Evolutionary conservation across 1,140 invertebrate genomes (phyloP).

Genomic region (Maconellicoccus hirsutus): DNA sequence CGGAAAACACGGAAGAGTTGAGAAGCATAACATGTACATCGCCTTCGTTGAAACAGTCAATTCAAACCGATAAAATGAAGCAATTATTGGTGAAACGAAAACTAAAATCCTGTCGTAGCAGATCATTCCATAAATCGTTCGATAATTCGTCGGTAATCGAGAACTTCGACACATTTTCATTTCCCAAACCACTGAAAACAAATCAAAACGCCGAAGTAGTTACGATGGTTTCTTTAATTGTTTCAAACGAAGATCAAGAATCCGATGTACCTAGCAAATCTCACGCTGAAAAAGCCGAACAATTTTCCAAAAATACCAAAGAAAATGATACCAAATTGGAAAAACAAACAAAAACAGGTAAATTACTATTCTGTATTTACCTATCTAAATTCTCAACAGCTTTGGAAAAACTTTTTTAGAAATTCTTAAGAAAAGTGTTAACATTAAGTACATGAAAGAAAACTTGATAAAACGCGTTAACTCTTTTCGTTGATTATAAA

Average conservation of each 20-base stretch:
- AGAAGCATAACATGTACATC: neutral
- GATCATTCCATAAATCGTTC: conserved; percentile 26
- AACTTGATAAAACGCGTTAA: neutral
- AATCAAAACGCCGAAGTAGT: conserved; percentile 27
- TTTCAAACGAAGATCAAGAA: conserved; percentile 25
- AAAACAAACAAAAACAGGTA: neutral
- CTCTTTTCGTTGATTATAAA: neutral
- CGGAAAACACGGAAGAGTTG: neutral
- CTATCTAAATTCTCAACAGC: no score
- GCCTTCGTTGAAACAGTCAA: neutral
- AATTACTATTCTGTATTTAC: no score
- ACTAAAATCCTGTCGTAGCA: conserved; percentile 23
- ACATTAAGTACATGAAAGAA: no score
- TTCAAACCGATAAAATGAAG: neutral
- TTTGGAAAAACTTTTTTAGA: neutral
- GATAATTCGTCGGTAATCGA: conserved; percentile 16
- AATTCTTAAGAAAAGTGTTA: neutral
- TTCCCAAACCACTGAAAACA: conserved; percentile 1
- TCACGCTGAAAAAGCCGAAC: neutral
- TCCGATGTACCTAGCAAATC: neutral
- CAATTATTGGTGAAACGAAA: neutral
- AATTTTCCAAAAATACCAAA: neutral
- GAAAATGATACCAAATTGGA: neutral
- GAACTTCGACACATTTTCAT: neutral
- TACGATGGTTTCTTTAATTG: conserved; percentile 28